Percentiles rank a stretch among this genome's conserved stretches.
phyloP scores from a whole-genome alignment of 2,797 vertebrate species.

The Danio kyathit region DNA sequence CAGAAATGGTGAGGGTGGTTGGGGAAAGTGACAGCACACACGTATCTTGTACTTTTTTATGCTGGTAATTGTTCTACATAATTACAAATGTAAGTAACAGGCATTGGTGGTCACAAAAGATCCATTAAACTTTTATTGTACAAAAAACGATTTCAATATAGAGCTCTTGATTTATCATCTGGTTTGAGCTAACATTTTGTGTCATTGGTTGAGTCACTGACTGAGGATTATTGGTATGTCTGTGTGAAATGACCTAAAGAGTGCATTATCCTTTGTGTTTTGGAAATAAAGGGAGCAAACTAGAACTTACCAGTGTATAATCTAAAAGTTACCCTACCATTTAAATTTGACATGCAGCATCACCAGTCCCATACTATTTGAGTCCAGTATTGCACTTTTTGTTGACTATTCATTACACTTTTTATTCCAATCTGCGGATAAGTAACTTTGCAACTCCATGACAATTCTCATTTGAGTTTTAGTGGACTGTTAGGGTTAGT shows the following conservation, averaged over 20 bases:
- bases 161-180: background rate
- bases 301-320: background rate
- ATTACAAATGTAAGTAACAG: background rate
- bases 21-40: constrained; percentile 22
- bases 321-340: background rate
- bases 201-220: background rate
- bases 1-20: background rate
- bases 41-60: background rate
- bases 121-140: background rate
- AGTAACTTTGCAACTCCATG: too few relatives aligned
- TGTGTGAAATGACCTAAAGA: background rate
- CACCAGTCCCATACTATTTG: background rate
- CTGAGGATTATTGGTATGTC: background rate
- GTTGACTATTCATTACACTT: too few relatives aligned
- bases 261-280: background rate
- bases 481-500: too few relatives aligned
- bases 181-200: background rate
- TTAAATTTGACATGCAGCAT: background rate
- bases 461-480: too few relatives aligned
- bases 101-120: background rate
- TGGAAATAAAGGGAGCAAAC: background rate
- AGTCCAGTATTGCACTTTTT: background rate
- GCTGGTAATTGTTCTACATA: background rate
- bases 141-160: background rate
- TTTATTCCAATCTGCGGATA: too few relatives aligned